Conservation (phyloP, 1,140 invertebrate genomes). For the Ips typographus region DNA sequence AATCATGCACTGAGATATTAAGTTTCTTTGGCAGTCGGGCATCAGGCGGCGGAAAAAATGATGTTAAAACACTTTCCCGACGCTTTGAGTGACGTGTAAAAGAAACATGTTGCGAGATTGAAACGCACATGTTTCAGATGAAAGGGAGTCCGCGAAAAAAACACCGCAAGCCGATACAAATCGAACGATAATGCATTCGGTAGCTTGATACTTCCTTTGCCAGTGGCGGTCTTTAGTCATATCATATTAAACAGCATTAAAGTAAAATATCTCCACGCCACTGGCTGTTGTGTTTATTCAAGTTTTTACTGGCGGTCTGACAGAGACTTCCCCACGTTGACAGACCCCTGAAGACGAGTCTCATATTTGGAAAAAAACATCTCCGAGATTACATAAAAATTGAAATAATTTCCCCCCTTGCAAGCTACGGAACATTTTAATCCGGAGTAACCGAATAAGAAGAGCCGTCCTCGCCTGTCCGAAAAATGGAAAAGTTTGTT, state of each 20-base stretch:
- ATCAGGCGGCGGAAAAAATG: background rate
- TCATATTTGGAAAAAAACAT: background rate
- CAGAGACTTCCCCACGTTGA: background rate
- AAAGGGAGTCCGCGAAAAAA: constrained; percentile 15
- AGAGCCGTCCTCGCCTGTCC: constrained; percentile 18
- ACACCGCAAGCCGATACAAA: constrained; percentile 15
- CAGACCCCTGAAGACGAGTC: background rate
- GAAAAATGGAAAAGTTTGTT: constrained; percentile 19
- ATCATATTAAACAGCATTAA: background rate
- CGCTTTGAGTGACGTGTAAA: constrained; percentile 1
- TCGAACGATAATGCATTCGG: constrained; percentile 12
- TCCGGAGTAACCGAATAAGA: constrained; percentile 7
- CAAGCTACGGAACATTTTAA: constrained; percentile 10
- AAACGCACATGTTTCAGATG: constrained; percentile 10
- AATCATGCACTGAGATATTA: background rate
- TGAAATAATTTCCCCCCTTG: constrained; percentile 2
- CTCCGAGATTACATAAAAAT: background rate
- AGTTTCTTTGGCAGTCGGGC: background rate
- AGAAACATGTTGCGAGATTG: constrained; percentile 9
- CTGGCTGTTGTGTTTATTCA: background rate
- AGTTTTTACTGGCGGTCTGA: background rate
- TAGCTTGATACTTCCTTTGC: constrained; percentile 9
- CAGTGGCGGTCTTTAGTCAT: background rate
- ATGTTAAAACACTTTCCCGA: background rate
- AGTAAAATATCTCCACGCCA: background rate